A percentile compares a stretch with the other conserved stretches of the same genome.
phyloP scores from a whole-genome alignment of 2,797 vertebrate genomes.

The Acropternis orthonyx region DNA sequence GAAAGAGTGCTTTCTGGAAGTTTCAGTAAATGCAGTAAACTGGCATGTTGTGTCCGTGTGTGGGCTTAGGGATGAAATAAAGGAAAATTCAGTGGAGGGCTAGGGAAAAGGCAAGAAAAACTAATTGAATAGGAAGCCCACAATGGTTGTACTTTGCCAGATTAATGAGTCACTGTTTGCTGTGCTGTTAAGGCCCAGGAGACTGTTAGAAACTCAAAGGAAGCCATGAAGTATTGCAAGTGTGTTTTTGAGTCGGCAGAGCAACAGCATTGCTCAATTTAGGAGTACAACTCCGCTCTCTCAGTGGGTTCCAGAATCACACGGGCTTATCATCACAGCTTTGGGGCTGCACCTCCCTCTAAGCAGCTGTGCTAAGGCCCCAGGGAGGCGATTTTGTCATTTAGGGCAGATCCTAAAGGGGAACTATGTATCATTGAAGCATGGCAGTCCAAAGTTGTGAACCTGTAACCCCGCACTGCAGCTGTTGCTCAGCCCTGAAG shows the following conservation, averaged over 20 bases:
- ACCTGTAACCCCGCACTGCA: constrained; percentile 38
- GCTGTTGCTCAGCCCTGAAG: constrained; percentile 36
- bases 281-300: background rate
- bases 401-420: constrained; percentile 18
- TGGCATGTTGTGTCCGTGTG: fast-evolving
- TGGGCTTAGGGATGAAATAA: constrained; percentile 18
- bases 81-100: background rate
- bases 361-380: constrained; percentile 29
- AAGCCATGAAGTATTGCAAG: constrained; percentile 18
- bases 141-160: constrained; percentile 31
- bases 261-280: constrained; percentile 28
- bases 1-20: background rate
- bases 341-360: background rate
- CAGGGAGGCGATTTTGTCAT: constrained; percentile 36
- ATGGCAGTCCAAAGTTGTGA: constrained; percentile 14
- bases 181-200: constrained; percentile 26
- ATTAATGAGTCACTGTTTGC: constrained; percentile 62
- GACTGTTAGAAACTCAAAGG: background rate
- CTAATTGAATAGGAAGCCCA: constrained; percentile 12
- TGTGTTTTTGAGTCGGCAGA: background rate
- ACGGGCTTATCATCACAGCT: background rate
- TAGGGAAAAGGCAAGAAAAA: constrained; percentile 25
- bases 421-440: background rate
- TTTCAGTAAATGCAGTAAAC: background rate
- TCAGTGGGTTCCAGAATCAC: background rate